phyloP scores from a whole-genome alignment of 2,888 invertebrate genomes.

The Himalopsyche tibetana region DNA sequence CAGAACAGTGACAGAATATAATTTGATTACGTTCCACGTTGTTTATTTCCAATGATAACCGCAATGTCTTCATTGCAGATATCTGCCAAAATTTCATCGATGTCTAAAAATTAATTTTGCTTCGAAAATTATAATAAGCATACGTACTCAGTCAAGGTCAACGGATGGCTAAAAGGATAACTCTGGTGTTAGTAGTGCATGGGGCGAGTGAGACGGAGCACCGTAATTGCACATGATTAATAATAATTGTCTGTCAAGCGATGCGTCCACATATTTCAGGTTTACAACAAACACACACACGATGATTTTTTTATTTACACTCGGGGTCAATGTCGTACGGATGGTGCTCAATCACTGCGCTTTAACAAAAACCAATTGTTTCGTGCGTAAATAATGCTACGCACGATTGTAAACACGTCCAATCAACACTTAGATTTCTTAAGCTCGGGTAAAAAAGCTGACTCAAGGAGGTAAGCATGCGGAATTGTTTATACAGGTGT shows the following conservation, averaged over 20 bases:
- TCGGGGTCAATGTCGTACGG: background rate
- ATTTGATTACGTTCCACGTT: no score
- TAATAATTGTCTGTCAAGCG: slow-evolving; percentile 1
- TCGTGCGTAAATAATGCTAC: background rate
- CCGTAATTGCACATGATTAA: slow-evolving; percentile 16
- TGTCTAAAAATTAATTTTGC: background rate
- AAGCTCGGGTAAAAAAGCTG: slow-evolving; percentile 7
- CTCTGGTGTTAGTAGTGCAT: background rate
- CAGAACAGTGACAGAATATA: no score
- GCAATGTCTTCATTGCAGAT: no score
- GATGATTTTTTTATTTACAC: slow-evolving; percentile 5
- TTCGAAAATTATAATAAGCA: slow-evolving; percentile 9
- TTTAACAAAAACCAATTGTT: no score
- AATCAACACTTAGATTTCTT: background rate
- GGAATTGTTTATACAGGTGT: background rate
- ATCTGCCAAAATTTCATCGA: background rate
- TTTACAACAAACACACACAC: background rate
- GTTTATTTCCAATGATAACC: no score
- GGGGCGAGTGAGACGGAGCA: background rate
- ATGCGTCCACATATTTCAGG: background rate
- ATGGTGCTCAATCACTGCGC: background rate
- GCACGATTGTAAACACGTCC: background rate
- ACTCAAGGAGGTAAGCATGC: slow-evolving; percentile 9
- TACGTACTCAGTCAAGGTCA: slow-evolving; percentile 34
- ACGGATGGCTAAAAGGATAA: slow-evolving; percentile 15